Base-by-base conservation (phyloP, 2,113 vertebrate genomes). In the Pseudorasbora parva region DNA sequence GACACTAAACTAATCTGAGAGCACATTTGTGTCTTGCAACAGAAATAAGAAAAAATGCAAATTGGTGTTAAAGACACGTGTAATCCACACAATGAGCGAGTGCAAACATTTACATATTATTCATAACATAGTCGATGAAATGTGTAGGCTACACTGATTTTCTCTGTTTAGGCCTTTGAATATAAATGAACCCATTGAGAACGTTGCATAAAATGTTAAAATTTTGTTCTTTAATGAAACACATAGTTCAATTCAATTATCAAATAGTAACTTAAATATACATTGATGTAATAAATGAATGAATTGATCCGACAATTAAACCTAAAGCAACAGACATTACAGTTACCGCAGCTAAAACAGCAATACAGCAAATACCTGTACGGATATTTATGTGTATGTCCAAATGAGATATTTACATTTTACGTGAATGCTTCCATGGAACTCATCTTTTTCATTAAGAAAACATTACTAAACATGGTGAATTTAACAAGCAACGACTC, bases 401-500 rank as follows among this genome's bases (percentile, higher is more conserved):
- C 93, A 91, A 94, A 96, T 96, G 95, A 95, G 94, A 94, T 98
- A 99, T 99, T 98, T 99, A 98, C 97, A 99, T 92, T 93, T 93
- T 93, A 92, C 91, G 94, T 91, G 91, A 94, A 95, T 95, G 91
- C 90, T 81, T 96, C 94, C 94, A 94, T 90, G 90, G 89, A 94
- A 93, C 91, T 88, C 87, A 86, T 89, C 87, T 90, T 91, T 93
- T 92, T n/a, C 89, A 92, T 92, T 93, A 96, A 94, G 92, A 93
- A 94, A 96, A 95, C 94, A 93, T 93, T 94, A 96, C 88, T 91
- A 94, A 96, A 96, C 93, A 94, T 88, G 89, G 94, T 97, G 95
- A 95, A 89, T 95, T 95, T 93, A 95, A 95, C 95, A 96, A 96
- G 94, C 95, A 96, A 96, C 93, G 95, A 95, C 90, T 91, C 87